A percentile compares a stretch with the other conserved stretches of the same genome.
phyloP scores from a whole-genome alignment of 2,888 invertebrate genomes.

The Tipula unca region DNA sequence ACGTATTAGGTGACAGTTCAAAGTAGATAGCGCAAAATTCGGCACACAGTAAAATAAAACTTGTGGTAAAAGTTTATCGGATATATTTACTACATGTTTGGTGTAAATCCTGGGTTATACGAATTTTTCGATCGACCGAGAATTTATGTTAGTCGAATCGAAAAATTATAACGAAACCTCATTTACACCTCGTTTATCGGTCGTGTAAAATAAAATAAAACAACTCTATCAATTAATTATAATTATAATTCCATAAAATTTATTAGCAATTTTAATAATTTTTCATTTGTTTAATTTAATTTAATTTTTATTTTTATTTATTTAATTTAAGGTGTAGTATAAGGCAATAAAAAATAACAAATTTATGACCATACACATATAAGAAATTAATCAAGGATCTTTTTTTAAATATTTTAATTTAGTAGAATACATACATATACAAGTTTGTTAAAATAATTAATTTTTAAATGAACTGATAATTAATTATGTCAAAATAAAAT shows the following conservation, averaged over 20 bases:
- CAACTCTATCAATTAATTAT: neutral
- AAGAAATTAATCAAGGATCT: neutral
- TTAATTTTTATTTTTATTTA: neutral
- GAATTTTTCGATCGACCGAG: too few relatives aligned
- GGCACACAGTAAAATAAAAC: too few relatives aligned
- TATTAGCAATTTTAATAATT: neutral
- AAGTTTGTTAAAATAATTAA: neutral
- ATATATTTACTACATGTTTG: too few relatives aligned
- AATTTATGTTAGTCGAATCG: too few relatives aligned
- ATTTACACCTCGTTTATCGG: neutral
- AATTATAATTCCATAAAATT: neutral
- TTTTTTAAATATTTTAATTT: neutral
- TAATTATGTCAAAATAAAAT: slow-evolving; percentile 15
- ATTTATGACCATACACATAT: neutral
- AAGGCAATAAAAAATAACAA: neutral
- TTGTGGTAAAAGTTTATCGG: too few relatives aligned
- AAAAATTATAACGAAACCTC: too few relatives aligned
- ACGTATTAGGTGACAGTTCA: too few relatives aligned
- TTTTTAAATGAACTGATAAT: slow-evolving; percentile 10
- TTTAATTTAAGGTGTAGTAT: neutral
- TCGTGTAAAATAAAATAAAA: neutral
- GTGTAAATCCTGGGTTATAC: too few relatives aligned
- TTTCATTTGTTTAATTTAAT: neutral
- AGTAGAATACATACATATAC: neutral
- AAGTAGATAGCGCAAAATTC: too few relatives aligned